These are phyloP conservation scores for Hemicrepidius hirtus DNA, from an alignment of 2,888 invertebrate genomes.

Conservation along the genomic window DNA sequence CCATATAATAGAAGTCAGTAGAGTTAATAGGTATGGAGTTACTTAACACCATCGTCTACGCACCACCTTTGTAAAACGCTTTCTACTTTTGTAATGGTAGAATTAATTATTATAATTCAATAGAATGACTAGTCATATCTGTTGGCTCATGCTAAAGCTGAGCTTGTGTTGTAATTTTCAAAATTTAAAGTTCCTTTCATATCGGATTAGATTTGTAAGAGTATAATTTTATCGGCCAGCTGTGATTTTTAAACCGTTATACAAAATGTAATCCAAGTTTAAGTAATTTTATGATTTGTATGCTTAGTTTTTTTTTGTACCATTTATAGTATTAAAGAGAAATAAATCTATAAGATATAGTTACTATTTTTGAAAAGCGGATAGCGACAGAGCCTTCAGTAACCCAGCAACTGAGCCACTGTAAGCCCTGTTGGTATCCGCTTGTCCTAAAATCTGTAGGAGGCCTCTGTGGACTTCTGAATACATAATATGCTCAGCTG, in stretches of 20 bases:
- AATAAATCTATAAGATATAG: no score
- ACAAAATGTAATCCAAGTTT: not conserved
- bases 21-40: not conserved
- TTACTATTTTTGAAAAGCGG: no score
- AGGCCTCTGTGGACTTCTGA: no score
- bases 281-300: not conserved
- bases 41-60: not conserved
- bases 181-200: constrained; percentile 17
- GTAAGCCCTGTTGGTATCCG: no score
- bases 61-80: constrained; percentile 16
- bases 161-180: not conserved
- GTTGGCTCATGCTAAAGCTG: not conserved
- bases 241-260: constrained; percentile 22
- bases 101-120: not conserved
- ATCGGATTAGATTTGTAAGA: constrained; percentile 7
- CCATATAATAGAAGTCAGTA: constrained; percentile 16
- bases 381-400: no score
- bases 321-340: no score
- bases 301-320: not conserved
- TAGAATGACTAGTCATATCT: constrained; percentile 22
- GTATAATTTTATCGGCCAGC: constrained; percentile 9
- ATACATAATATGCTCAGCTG: no score
- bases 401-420: no score
- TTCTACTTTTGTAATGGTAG: constrained; percentile 12
- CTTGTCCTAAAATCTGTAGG: no score